Conservation (phyloP, 2,113 vertebrate genomes). For the Oophaga pumilio region DNA sequence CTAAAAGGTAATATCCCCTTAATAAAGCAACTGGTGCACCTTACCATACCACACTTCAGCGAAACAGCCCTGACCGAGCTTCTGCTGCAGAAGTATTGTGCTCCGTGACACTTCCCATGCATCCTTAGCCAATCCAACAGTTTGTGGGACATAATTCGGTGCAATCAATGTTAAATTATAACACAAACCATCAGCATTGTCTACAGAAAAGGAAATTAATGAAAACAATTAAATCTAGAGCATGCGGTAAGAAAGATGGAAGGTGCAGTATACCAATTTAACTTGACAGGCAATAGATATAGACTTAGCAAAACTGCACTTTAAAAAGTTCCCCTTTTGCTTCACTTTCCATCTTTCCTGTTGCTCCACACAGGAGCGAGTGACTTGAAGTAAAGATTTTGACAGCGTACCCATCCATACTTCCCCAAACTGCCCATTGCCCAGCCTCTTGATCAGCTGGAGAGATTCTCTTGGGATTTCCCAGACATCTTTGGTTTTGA, state of each 20-base stretch:
- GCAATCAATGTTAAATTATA: slow-evolving; percentile 95
- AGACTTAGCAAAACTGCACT: not conserved
- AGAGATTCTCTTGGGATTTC: slow-evolving; percentile 96
- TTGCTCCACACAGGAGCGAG: slow-evolving; percentile 64
- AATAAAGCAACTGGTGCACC: slow-evolving; percentile 70
- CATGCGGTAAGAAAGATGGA: slow-evolving; percentile 87
- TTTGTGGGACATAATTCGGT: slow-evolving; percentile 91
- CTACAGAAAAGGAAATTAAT: slow-evolving; percentile 87
- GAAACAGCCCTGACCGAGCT: slow-evolving; percentile 98
- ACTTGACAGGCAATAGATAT: not conserved
- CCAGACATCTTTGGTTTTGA: slow-evolving; percentile 99
- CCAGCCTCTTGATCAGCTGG: slow-evolving; percentile 96
- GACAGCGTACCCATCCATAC: slow-evolving; percentile 97
- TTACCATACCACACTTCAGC: slow-evolving; percentile 99
- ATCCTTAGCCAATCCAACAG: slow-evolving; percentile 96
- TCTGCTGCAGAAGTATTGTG: slow-evolving; percentile 86
- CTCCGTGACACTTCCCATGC: slow-evolving; percentile 93
- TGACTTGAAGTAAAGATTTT: slow-evolving; percentile 67
- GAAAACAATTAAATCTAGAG: slow-evolving; percentile 75
- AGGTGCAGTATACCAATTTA: slow-evolving; percentile 66
- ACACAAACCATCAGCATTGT: slow-evolving; percentile 97
- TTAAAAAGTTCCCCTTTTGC: slow-evolving; percentile 28
- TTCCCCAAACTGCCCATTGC: slow-evolving; percentile 99
- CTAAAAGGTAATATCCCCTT: not conserved
- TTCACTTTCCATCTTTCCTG: slow-evolving; percentile 77